Evolutionary conservation across 2,888 invertebrate species (phyloP), one percentile per base, ranked within the genome.

Genomic region (Microdon myrmicae): DNA sequence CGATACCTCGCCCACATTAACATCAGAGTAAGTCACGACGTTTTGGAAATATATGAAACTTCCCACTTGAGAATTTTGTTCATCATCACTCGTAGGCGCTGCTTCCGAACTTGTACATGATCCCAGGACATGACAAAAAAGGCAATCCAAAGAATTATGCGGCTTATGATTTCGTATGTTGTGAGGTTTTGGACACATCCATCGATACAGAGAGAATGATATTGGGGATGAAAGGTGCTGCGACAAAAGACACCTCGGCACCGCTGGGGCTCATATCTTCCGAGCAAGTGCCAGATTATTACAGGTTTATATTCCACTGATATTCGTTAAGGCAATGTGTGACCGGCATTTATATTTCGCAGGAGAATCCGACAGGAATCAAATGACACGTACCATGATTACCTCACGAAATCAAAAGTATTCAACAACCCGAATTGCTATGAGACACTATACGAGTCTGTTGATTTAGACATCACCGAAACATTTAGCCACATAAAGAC

Each of bases 361-460:
- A 67, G 45, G 49, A 39, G 48, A 14, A 61, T 54, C 9, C 17
- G 39, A 13, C 9, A 39, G 4, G 48, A 49, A 4, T 29, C 41
- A 2, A 14, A 19, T n/a, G 43, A 58, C 7, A 41, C 5, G 4
- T 58, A 34, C 20, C 17, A 43, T 13, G 87, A 87, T 72, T 87
- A 91, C 78, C 84, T 94, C 82, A 87, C 87, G 83, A 87, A 87
- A 83, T 90, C 90, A 76, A 85, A 90, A 73, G 91, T 90, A 77
- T 92, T 92, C 85, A 88, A 89, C 85, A 94, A 94, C 84, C 92
- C 93, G 68, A 91, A 90, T 85, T 90, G 89, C 85, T 87, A 90
- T 79, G 88, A 89, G 81, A 88, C 88, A 82, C 86, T 94, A 71
- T 87, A 88, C 70, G 86, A 92, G 81, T 87, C 90, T 60, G 85